Evolutionary conservation across 1,140 invertebrate species (phyloP), one percentile per base, ranked within the genome.

Genomic region (Ceratosolen solmsi): DNA sequence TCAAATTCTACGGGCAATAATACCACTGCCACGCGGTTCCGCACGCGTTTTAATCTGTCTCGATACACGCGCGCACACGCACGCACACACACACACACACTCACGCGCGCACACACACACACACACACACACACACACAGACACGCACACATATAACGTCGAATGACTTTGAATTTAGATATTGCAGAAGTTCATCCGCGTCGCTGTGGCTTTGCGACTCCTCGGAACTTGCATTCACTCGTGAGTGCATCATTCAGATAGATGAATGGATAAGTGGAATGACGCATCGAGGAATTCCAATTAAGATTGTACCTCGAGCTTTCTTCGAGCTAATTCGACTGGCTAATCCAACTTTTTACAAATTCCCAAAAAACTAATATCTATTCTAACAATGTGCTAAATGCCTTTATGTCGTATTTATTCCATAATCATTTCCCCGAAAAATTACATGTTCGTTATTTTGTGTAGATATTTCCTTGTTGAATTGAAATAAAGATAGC

Each of bases 1-100:
- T 89, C 87, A 88, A 88, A 89, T 88, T 88, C 87, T 84, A 79
- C 46, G 85, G 74, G 84, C 84, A 87, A 87, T 88, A 88, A 86
- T 87, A 84, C 84, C 84, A 63, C 76, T 86, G 83, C 84, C 84
- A 70, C 79, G 65, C 73, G 25, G 81, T 77, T 68, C 77, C 60
- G 63, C 63, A 54, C 78, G 82, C 84, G 85, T 87, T 88, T 87
- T 85, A 80, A 84, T 87, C 83, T 80, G 84, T 83, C 83, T 87
- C 84, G 83, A 82, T 76, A 56, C n/a, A 46, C 41, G 13, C 41
- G 13, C 41, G 13, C 41, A 46, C 41, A 46, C 41, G 41, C 41
- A 46, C n/a, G 13, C 36, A 3, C 27, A 68, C 27, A 56, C 27
- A 72, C 25, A 33, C n/a, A 63, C n/a, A 46, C 41, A 46, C 41